Conservation (phyloP, 2,888 invertebrate genomes). For the Priocnemis perturbator region DNA sequence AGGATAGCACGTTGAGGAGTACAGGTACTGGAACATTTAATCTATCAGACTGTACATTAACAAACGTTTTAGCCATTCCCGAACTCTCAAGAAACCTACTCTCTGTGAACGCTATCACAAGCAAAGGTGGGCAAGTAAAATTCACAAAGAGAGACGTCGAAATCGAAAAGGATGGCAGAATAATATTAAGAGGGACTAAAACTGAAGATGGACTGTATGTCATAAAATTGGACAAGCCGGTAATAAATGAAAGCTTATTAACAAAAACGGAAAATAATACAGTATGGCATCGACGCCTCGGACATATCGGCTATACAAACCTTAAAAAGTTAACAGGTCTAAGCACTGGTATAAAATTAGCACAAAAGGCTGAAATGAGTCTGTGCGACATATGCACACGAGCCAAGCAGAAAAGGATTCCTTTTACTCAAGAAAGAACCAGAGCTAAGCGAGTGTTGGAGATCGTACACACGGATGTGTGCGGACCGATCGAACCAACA, state of each 20-base stretch:
- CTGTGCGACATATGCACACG: background rate
- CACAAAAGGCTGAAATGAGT: background rate
- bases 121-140: slow-evolving; percentile 11
- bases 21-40: background rate
- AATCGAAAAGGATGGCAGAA: slow-evolving; percentile 4
- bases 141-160: slow-evolving; percentile 12
- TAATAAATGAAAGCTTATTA: background rate
- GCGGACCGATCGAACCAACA: slow-evolving; percentile 7
- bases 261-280: background rate
- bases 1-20: background rate
- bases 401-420: background rate
- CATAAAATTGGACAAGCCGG: background rate
- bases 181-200: slow-evolving; percentile 6
- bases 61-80: slow-evolving; percentile 12
- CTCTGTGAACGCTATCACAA: slow-evolving; percentile 15
- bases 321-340: background rate
- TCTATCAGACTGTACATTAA: background rate
- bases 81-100: slow-evolving; percentile 14
- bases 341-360: background rate
- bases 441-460: background rate
- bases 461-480: slow-evolving; percentile 14
- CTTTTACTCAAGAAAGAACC: background rate
- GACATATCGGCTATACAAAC: background rate
- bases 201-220: slow-evolving; percentile 3
- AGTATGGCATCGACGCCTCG: background rate